phyloP scores from a whole-genome alignment of 2,797 vertebrate species.

The Lagorchestes hirsutus region DNA sequence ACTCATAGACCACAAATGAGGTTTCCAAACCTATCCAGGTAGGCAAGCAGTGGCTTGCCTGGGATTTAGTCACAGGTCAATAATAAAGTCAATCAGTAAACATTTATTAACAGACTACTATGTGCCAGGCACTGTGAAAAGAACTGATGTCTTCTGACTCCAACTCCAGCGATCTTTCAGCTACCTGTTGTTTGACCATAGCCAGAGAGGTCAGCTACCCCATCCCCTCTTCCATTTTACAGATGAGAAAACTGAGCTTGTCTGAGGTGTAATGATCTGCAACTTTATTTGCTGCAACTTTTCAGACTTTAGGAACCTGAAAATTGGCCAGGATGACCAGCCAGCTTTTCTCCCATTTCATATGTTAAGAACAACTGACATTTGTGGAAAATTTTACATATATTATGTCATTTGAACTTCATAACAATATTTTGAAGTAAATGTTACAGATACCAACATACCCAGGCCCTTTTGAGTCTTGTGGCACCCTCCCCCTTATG shows the following conservation, averaged over 20 bases:
- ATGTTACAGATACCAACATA: not conserved
- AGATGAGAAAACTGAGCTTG: not conserved
- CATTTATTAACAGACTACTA: not conserved
- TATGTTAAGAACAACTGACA: not conserved
- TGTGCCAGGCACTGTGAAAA: not conserved
- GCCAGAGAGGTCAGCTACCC: too few relatives aligned
- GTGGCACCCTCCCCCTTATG: not conserved
- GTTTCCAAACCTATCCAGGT: not conserved
- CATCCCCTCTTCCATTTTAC: not conserved
- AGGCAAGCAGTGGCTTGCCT: not conserved
- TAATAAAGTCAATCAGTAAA: not conserved
- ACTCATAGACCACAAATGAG: not conserved
- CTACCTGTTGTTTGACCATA: not conserved
- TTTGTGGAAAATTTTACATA: not conserved
- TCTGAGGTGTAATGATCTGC: not conserved
- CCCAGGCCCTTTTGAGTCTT: not conserved
- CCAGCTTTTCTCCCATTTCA: not conserved
- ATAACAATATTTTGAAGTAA: not conserved
- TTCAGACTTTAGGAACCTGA: not conserved
- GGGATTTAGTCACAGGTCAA: not conserved
- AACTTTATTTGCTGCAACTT: not conserved
- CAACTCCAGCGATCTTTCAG: not conserved
- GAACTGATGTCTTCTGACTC: not conserved
- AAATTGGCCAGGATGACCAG: not conserved
- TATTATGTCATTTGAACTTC: not conserved